These are phyloP conservation scores for Netelia melanura DNA, from an alignment of 2,888 invertebrate species.

Conservation along the genomic window DNA sequence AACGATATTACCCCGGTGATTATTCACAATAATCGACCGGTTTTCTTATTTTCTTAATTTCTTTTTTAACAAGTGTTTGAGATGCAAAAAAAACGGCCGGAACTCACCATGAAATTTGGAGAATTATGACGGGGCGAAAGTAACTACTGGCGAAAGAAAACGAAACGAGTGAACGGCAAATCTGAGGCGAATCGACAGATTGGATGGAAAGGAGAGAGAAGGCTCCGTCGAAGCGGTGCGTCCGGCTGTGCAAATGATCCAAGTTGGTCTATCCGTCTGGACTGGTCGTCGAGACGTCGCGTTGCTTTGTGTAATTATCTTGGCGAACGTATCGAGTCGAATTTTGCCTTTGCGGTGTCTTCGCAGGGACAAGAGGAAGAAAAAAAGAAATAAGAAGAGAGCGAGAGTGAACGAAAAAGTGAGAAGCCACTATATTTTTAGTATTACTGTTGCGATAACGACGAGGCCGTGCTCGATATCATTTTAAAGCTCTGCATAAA, in stretches of 20 bases:
- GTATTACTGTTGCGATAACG: slow-evolving; percentile 36
- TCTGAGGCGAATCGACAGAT: slow-evolving; percentile 9
- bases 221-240: background rate
- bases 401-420: background rate
- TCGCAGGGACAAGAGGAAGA: slow-evolving; percentile 10
- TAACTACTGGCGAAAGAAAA: background rate
- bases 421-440: slow-evolving; percentile 44
- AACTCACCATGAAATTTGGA: slow-evolving; percentile 18
- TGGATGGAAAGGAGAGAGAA: slow-evolving; percentile 13
- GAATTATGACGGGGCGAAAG: background rate
- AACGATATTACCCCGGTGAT: background rate
- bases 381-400: background rate
- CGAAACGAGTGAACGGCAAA: background rate
- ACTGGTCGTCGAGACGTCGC: slow-evolving; percentile 35
- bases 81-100: background rate
- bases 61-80: too few species aligned
- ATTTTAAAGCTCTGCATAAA: slow-evolving; percentile 20
- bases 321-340: slow-evolving; percentile 27
- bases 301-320: slow-evolving; percentile 55
- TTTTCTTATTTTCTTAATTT: background rate
- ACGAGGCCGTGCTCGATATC: slow-evolving; percentile 36
- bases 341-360: slow-evolving; percentile 45
- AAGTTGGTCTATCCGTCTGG: slow-evolving; percentile 73
- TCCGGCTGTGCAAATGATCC: slow-evolving; percentile 81
- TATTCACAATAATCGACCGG: background rate